Percentiles rank a stretch among this genome's conserved stretches.
These are phyloP conservation scores for Phrynosoma platyrhinos DNA, from an alignment of 2,113 vertebrate genomes.

Conservation along the genomic window DNA sequence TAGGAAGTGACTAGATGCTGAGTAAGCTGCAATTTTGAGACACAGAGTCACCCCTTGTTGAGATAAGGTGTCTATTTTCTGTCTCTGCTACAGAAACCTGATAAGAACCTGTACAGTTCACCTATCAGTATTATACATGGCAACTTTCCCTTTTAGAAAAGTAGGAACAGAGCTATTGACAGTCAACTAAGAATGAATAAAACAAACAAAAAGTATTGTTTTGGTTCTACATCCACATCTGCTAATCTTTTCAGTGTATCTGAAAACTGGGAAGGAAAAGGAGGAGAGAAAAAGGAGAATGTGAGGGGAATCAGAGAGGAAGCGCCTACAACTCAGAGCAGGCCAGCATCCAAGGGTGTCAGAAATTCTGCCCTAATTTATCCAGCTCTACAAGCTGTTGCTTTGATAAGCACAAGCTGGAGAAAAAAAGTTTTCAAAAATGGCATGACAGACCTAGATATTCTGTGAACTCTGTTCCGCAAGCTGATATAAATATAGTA, in stretches of 20 bases:
- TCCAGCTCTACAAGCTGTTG: slow-evolving; percentile 34
- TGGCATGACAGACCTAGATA: slow-evolving; percentile 19
- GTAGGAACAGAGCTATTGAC: slow-evolving; percentile 40
- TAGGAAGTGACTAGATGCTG: slow-evolving; percentile 25
- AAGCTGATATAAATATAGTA: slow-evolving; percentile 34
- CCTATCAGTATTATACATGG: neutral
- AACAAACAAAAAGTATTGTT: slow-evolving; percentile 12
- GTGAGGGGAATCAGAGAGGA: neutral
- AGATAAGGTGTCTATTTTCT: slow-evolving; percentile 51
- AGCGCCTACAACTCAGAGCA: slow-evolving; percentile 18
- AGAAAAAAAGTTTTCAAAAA: slow-evolving; percentile 36
- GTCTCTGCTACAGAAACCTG: neutral
- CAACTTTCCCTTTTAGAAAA: slow-evolving; percentile 32
- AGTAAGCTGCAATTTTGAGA: slow-evolving; percentile 39
- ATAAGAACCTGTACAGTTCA: slow-evolving; percentile 14
- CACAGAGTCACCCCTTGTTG: neutral
- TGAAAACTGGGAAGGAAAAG: neutral
- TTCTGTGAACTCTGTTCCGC: slow-evolving; percentile 33
- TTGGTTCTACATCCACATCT: neutral
- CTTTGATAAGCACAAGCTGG: slow-evolving; percentile 31
- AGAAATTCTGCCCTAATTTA: slow-evolving; percentile 52
- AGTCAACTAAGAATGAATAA: slow-evolving; percentile 25
- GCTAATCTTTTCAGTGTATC: neutral
- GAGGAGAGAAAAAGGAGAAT: neutral
- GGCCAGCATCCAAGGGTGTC: slow-evolving; percentile 38